Conservation (phyloP, 2,888 invertebrate genomes). For the Asteroscopus sphinx region DNA sequence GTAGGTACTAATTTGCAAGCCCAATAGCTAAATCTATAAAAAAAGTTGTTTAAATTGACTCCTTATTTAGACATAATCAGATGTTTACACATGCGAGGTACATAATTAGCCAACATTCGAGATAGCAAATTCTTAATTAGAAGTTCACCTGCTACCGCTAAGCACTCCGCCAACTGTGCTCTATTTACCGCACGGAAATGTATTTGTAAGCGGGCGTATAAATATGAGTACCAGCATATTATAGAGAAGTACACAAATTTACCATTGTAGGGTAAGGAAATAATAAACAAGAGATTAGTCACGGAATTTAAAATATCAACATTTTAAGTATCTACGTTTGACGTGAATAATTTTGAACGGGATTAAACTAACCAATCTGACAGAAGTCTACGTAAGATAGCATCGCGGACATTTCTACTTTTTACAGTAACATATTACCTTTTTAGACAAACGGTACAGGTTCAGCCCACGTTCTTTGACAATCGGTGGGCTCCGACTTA, state of each 20-base stretch:
- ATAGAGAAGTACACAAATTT: slow-evolving; percentile 14
- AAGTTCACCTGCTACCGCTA: slow-evolving; percentile 60
- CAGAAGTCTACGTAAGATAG: slow-evolving; percentile 74
- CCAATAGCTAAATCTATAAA: slow-evolving; percentile 3
- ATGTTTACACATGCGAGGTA: slow-evolving; percentile 54
- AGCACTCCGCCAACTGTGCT: slow-evolving; percentile 46
- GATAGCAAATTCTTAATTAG: slow-evolving; percentile 66
- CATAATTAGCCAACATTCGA: slow-evolving; percentile 67
- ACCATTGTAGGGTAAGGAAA: slow-evolving; percentile 47
- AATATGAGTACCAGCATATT: slow-evolving; percentile 9
- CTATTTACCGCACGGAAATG: slow-evolving; percentile 28
- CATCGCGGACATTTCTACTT: slow-evolving; percentile 70
- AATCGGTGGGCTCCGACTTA: slow-evolving; percentile 75
- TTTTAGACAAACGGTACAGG: slow-evolving; percentile 75
- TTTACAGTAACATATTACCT: slow-evolving; percentile 79
- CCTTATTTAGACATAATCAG: slow-evolving; percentile 38
- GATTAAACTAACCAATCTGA: slow-evolving; percentile 78
- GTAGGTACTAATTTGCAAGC: neutral
- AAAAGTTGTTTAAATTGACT: slow-evolving; percentile 12
- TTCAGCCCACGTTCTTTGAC: slow-evolving; percentile 78
- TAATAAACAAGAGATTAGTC: slow-evolving; percentile 54
- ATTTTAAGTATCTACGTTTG: slow-evolving; percentile 48
- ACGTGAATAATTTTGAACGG: slow-evolving; percentile 73
- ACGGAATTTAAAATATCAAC: slow-evolving; percentile 51
- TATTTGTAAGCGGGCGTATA: slow-evolving; percentile 15